A percentile compares a stretch with the other conserved stretches of the same genome.
Conservation (phyloP, 1,140 invertebrate genomes). For the Globodera ellingtonae region DNA sequence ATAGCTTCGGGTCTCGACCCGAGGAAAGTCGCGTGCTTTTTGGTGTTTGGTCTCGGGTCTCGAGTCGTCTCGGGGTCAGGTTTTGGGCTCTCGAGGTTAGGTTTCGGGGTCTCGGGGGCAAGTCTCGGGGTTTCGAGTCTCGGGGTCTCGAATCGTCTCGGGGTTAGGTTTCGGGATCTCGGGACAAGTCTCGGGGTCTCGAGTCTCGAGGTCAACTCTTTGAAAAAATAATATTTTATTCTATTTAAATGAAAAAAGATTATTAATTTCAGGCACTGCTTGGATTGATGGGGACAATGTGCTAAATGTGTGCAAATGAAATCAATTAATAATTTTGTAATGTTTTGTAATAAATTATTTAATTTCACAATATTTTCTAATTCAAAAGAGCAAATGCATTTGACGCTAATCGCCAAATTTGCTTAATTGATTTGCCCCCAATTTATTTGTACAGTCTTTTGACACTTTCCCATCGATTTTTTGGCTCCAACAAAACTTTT, state of each 20-base stretch:
- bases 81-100: too few relatives aligned
- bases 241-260: conserved; percentile 26
- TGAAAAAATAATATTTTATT: not conserved
- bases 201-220: not conserved
- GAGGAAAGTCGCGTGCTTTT: too few relatives aligned
- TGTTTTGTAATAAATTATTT: too few relatives aligned
- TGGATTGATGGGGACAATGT: conserved; percentile 51
- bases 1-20: too few relatives aligned
- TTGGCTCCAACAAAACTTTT: not conserved
- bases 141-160: not conserved
- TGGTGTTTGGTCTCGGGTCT: too few relatives aligned
- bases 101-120: too few relatives aligned
- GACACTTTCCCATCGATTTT: not conserved
- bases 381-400: too few relatives aligned
- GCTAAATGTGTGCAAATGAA: conserved; percentile 45
- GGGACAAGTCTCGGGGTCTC: not conserved
- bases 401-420: not conserved
- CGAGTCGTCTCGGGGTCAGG: too few relatives aligned
- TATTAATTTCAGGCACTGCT: conserved; percentile 35
- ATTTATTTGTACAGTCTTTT: conserved; percentile 1
- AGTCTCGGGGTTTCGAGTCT: conserved; percentile 8
- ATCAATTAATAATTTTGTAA: not conserved
- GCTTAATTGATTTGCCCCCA: not conserved
- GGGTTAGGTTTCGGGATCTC: not conserved
- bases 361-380: too few relatives aligned